Evolutionary conservation across 2,888 invertebrate genomes (phyloP).

Genomic region (Drosophila cracens): DNA sequence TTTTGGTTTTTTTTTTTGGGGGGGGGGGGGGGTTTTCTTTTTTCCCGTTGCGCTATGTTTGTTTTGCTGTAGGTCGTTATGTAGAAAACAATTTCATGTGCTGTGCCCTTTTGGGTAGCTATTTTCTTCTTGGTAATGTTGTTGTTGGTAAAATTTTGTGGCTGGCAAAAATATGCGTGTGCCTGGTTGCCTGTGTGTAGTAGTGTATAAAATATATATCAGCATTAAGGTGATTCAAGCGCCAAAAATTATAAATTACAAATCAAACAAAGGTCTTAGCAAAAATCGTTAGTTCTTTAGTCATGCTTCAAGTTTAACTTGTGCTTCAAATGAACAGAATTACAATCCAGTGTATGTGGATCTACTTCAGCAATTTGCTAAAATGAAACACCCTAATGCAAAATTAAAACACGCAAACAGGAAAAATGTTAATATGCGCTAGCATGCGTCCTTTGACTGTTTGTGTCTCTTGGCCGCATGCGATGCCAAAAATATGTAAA

Average conservation of each 20-base stretch:
- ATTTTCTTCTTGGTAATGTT: conserved; percentile 30
- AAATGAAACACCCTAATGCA: conserved; percentile 39
- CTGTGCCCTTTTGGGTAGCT: conserved; percentile 43
- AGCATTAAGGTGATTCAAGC: conserved; percentile 32
- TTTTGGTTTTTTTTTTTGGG: conserved; percentile 20
- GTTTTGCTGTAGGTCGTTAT: conserved; percentile 62
- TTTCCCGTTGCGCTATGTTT: conserved; percentile 48
- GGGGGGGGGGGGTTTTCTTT: too few species aligned
- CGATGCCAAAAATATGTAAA: conserved; percentile 78
- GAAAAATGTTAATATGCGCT: conserved; percentile 44
- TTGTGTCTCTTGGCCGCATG: conserved; percentile 50
- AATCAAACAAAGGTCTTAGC: not conserved
- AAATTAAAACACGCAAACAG: conserved; percentile 16
- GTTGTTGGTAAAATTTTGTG: conserved; percentile 61
- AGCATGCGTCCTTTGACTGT: conserved; percentile 25
- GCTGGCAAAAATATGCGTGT: conserved; percentile 68
- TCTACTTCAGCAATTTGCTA: not conserved
- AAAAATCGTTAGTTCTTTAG: not conserved
- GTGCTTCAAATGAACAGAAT: not conserved
- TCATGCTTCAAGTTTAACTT: not conserved
- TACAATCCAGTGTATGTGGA: not conserved
- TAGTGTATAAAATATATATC: conserved; percentile 26
- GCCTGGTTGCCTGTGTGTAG: conserved; percentile 11
- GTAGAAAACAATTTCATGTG: conserved; percentile 75
- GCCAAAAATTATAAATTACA: not conserved